Conservation (phyloP, 2,113 vertebrate species). For the Laticauda colubrina region DNA sequence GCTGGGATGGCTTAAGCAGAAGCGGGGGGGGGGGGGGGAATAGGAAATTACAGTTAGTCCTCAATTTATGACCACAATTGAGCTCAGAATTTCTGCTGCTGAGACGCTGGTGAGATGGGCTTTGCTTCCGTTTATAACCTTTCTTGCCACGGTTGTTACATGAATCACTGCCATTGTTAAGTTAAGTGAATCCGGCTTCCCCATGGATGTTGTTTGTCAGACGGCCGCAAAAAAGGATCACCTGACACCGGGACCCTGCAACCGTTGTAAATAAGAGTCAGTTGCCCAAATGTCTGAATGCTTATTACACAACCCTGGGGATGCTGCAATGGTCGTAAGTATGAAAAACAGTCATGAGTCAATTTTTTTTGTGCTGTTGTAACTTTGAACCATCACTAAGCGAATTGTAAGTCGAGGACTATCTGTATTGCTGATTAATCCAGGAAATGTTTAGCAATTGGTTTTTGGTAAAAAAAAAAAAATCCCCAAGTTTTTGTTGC, state of each 20-base stretch:
- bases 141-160: too few relatives aligned
- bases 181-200: too few relatives aligned
- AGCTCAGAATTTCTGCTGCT: too few relatives aligned
- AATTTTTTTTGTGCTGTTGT: not conserved
- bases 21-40: not conserved
- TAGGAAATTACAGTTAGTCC: not conserved
- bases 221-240: too few relatives aligned
- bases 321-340: not conserved
- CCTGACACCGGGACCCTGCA: too few relatives aligned
- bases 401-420: not conserved
- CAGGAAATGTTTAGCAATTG: not conserved
- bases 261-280: too few relatives aligned
- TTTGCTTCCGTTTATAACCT: too few relatives aligned
- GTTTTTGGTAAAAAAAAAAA: not conserved
- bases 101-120: too few relatives aligned
- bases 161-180: too few relatives aligned
- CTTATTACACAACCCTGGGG: too few relatives aligned
- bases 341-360: not conserved
- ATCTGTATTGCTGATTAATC: not conserved
- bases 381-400: not conserved
- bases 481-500: not conserved
- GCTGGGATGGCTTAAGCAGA: not conserved
- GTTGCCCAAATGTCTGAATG: too few relatives aligned
- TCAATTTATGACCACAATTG: not conserved
- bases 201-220: too few relatives aligned